phyloP scores from a whole-genome alignment of 1,140 invertebrate genomes.

The Dendroctonus ponderosae region DNA sequence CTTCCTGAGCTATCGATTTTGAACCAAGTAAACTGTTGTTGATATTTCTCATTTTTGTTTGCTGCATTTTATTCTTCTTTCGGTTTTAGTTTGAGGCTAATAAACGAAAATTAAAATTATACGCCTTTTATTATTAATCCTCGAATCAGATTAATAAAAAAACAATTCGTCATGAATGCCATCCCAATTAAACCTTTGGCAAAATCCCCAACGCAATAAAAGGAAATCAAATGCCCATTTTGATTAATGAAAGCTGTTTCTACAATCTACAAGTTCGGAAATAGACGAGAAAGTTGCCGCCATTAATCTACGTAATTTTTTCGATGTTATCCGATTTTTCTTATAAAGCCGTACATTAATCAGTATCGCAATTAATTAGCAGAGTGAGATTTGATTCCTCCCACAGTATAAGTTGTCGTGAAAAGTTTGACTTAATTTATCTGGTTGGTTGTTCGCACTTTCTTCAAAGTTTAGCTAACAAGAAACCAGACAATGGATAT shows the following conservation, averaged over 20 bases:
- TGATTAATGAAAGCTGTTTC: constrained; percentile 27
- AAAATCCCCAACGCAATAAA: constrained; percentile 2
- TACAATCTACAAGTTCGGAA: constrained; percentile 21
- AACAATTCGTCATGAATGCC: no score
- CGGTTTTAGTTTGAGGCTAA: no score
- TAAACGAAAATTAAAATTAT: no score
- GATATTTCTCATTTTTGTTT: no score
- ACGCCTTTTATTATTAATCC: no score
- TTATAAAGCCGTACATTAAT: constrained; percentile 18
- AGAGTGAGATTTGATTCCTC: constrained; percentile 12
- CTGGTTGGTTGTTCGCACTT: not conserved
- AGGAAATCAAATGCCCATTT: constrained; percentile 10
- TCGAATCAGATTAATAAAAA: no score
- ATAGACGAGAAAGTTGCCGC: constrained; percentile 20
- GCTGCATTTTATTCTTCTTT: no score
- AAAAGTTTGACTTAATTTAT: constrained; percentile 1
- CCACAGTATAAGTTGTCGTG: constrained; percentile 4
- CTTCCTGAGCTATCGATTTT: no score
- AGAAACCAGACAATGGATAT: no score
- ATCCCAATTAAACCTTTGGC: no score
- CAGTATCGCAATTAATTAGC: constrained; percentile 16
- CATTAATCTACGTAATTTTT: constrained; percentile 29
- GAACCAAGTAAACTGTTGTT: no score
- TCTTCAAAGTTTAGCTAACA: no score
- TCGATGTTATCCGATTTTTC: constrained; percentile 19